Evolutionary conservation across 2,888 invertebrate species (phyloP), one percentile per base, ranked within the genome.

Genomic region (Lissocephala sabroskyi): DNA sequence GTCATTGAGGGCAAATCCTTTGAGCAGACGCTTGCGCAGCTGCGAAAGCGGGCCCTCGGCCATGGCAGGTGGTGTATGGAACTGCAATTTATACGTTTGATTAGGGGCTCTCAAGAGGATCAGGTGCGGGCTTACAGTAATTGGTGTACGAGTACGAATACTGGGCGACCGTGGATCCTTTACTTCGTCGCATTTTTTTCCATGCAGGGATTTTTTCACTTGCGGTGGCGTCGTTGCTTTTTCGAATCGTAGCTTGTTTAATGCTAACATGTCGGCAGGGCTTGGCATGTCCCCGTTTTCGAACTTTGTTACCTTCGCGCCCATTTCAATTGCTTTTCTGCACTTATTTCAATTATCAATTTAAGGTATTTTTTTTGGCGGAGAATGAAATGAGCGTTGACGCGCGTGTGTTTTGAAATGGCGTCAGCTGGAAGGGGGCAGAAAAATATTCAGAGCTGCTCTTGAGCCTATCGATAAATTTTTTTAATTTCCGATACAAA

Each of bases 101-200:
- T n/a, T n/a, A n/a, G n/a, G n/a, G n/a, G n/a, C n/a, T n/a, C n/a
- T n/a, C n/a, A n/a, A n/a, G n/a, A n/a, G n/a, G n/a, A n/a, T n/a
- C n/a, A n/a, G n/a, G n/a, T n/a, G n/a, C n/a, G n/a, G 17, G 5
- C 68, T 71, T 48, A 82, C 82, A 52, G 61, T 66, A 1, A 82
- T 41, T 0, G 82, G 82, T 0, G 82, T 82, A 2, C 82, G 65
- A 3, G 23, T 23, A 10, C 70, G 77, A 1, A 57, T 70, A 46
- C 65, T 75, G 1, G 82, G 82, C 0, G 82, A 82, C 29, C 82
- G 74, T 1, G 82, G 82, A 63, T 82, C 82, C 16, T 35, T 35
- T 7, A 32, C 28, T 17, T 40, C 32, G 16, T n/a, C 16, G 5
- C 17, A n/a, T n/a, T n/a, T n/a, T n/a, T n/a, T n/a, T n/a, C n/a